Base-by-base conservation (phyloP, 2,797 vertebrate species). In the Schizothorax lantsangensis region DNA sequence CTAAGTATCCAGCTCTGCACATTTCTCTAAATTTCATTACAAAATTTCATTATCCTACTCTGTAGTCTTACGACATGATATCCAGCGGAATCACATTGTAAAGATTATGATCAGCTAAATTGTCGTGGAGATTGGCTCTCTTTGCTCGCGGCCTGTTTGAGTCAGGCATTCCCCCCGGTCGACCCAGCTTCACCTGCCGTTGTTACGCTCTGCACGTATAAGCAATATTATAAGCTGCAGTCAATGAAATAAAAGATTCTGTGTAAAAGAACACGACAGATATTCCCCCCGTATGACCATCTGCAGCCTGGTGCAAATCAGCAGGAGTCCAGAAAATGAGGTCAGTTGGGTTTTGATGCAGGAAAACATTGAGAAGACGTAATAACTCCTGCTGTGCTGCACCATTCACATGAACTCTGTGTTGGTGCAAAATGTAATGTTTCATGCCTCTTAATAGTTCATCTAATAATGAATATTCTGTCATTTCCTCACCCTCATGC, bases 291-390 rank as follows among this genome's bases (percentile, higher is more conserved):
- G 43, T 72, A 59, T 81, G 81, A 84, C 88, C 86, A 89, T 89
- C 88, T 89, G 87, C 81, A 86, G 86, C 77, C 79, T 77, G 91
- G 88, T 90, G 33, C 52, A 82, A 87, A 92, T 90, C 93, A 91
- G 92, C 92, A 73, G 92, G 93, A 91, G 90, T 89, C 38, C 26
- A 88, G 88, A 91, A 94, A 94, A 94, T 92, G 90, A 95, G 94
- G 93, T 94, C 93, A 94, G 91, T 87, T 90, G 84, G 68, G 91
- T 92, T 93, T 94, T 94, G 93, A 94, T 93, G 93, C 91, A 57
- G 89, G 91, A 89, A 66, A 91, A 91, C 92, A 91, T 91, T 91
- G 89, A 89, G 90, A 90, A 90, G 91, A 92, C 86, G 64, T 85
- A 81, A 81, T 80, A 40, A 66, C 71, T 80, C 87, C 85, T 77